Evolutionary conservation across 2,797 vertebrate species (phyloP).

Genomic region (Eupleurogrammus muticus): DNA sequence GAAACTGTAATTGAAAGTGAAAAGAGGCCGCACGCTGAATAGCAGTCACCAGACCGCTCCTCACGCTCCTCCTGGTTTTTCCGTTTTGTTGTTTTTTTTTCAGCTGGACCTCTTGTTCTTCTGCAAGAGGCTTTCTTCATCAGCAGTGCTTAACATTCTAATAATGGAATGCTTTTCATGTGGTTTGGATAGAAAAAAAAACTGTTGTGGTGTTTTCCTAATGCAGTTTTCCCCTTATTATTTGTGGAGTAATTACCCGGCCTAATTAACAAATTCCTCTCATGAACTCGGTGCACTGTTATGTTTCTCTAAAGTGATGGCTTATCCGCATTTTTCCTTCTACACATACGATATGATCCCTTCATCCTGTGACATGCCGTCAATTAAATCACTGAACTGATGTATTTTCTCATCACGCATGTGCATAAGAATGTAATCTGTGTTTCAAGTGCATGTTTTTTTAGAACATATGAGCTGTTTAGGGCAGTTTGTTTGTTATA

Average conservation of each 20-base stretch:
- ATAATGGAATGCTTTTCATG: slow-evolving; percentile 68
- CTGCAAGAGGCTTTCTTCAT: slow-evolving; percentile 62
- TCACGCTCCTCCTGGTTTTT: slow-evolving; percentile 6
- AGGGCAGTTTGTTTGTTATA: background rate
- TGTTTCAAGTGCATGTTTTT: background rate
- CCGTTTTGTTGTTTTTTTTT: no score
- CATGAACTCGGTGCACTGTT: slow-evolving; percentile 54
- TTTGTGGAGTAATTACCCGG: slow-evolving; percentile 60
- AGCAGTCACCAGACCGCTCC: slow-evolving; percentile 42
- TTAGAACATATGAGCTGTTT: slow-evolving; percentile 5
- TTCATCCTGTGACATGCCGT: slow-evolving; percentile 13
- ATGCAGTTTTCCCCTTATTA: slow-evolving; percentile 55
- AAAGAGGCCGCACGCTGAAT: slow-evolving; percentile 4
- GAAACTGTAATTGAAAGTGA: slow-evolving; percentile 42
- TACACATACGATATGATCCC: background rate
- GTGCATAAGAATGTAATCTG: background rate
- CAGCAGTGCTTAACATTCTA: slow-evolving; percentile 49
- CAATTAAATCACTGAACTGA: slow-evolving; percentile 8
- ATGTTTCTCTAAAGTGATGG: slow-evolving; percentile 53
- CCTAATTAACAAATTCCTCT: slow-evolving; percentile 59
- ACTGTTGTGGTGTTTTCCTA: slow-evolving; percentile 58
- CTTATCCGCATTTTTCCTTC: slow-evolving; percentile 26
- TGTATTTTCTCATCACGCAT: slow-evolving; percentile 22
- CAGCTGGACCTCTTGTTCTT: slow-evolving; percentile 38
- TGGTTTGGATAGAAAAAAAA: slow-evolving; percentile 55